Evolutionary conservation across 2,113 vertebrate genomes (phyloP).

Genomic region (Nothocercus nigrocapillus): DNA sequence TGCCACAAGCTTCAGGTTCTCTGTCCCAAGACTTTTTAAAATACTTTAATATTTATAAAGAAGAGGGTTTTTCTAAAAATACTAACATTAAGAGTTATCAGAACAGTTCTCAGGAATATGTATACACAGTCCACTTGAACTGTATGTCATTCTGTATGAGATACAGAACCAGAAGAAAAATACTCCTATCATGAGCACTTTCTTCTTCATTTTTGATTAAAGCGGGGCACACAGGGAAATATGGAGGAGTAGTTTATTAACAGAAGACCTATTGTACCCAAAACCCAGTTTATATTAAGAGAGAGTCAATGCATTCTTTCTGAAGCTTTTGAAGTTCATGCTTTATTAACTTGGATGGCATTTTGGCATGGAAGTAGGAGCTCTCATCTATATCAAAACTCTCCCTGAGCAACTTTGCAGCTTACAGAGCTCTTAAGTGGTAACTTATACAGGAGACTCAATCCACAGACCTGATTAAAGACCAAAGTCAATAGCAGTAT

Average conservation of each 20-base stretch:
- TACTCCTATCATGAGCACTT: neutral
- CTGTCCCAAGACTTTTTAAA: neutral
- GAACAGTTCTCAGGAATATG: neutral
- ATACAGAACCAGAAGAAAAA: neutral
- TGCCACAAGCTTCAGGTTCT: neutral
- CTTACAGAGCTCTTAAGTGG: slow-evolving; percentile 29
- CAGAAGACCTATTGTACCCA: slow-evolving; percentile 26
- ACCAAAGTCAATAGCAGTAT: slow-evolving; percentile 29
- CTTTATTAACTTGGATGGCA: slow-evolving; percentile 26
- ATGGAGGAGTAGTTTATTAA: slow-evolving; percentile 34
- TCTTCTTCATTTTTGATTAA: neutral
- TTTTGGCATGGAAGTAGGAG: slow-evolving; percentile 30
- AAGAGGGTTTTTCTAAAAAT: neutral
- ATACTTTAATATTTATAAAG: neutral
- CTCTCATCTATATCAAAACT: slow-evolving; percentile 61
- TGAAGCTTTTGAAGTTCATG: slow-evolving; percentile 54
- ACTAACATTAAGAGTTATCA: neutral
- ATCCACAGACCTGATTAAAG: slow-evolving; percentile 57
- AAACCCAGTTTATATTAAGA: slow-evolving; percentile 25
- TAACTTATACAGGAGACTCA: slow-evolving; percentile 48
- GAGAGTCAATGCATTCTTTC: slow-evolving; percentile 37
- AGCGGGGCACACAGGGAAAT: neutral
- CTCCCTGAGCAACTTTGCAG: slow-evolving; percentile 44
- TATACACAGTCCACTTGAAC: neutral
- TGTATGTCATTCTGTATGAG: neutral